A percentile compares a stretch with the other conserved stretches of the same genome.
Evolutionary conservation across 2,888 invertebrate genomes (phyloP).

Genomic region (Machimus rusticus): DNA sequence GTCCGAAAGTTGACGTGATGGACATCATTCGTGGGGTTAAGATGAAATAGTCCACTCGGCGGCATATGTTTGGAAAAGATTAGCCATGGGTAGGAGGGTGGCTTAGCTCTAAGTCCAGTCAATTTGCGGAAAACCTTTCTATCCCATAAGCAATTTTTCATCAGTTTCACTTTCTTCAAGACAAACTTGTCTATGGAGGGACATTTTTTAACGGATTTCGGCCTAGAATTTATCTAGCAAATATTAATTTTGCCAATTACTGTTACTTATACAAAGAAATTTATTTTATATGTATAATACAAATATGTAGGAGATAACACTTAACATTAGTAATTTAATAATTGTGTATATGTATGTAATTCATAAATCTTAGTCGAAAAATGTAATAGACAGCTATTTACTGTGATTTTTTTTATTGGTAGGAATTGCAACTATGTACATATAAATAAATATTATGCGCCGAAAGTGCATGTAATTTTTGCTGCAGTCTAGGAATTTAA

Average conservation of each 20-base stretch:
- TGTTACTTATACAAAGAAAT: neutral
- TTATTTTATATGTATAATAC: neutral
- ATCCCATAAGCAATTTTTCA: slow-evolving; percentile 34
- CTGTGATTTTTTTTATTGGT: too few relatives aligned
- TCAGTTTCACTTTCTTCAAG: neutral
- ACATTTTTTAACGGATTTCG: neutral
- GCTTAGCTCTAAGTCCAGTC: slow-evolving; percentile 36
- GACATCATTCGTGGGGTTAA: slow-evolving; percentile 11
- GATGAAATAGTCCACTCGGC: slow-evolving; percentile 12
- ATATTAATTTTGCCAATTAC: neutral
- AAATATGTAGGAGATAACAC: neutral
- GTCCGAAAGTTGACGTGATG: slow-evolving; percentile 22
- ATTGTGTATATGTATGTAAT: too few relatives aligned
- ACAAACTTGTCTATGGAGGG: neutral
- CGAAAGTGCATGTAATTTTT: too few relatives aligned
- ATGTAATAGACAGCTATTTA: too few relatives aligned
- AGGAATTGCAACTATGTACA: too few relatives aligned
- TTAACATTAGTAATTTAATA: too few relatives aligned
- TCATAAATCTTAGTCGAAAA: too few relatives aligned
- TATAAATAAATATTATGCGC: too few relatives aligned
- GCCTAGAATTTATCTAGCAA: neutral
- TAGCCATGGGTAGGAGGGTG: neutral
- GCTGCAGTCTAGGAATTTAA: too few relatives aligned
- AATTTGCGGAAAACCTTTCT: slow-evolving; percentile 18
- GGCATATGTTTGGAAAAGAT: slow-evolving; percentile 34